These are phyloP conservation scores for Meta bourneti DNA, from an alignment of 2,888 invertebrate genomes.

Conservation along the genomic window DNA sequence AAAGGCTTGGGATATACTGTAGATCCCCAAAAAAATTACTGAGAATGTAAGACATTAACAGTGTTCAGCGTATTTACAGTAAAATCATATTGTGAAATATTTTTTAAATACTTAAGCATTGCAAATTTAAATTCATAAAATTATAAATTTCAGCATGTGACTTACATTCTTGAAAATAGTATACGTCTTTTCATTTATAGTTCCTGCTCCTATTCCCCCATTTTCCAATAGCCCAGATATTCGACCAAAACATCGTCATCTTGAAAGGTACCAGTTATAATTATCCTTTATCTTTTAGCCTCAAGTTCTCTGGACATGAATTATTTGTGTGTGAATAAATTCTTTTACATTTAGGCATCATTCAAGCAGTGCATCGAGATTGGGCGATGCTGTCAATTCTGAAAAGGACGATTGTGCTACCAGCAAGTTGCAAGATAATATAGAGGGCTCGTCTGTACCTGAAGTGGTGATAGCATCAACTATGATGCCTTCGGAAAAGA, in stretches of 20 bases:
- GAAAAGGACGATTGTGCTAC: constrained; percentile 46
- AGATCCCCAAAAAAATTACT: no score
- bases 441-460: constrained; percentile 69
- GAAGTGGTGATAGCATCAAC: constrained; percentile 71
- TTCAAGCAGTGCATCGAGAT: constrained; percentile 57
- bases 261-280: constrained; percentile 61
- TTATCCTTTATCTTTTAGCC: background rate
- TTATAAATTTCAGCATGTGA: no score
- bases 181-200: constrained; percentile 25
- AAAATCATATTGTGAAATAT: no score
- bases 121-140: no score
- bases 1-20: no score
- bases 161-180: background rate
- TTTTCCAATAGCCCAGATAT: constrained; percentile 75
- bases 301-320: no score
- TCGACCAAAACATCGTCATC: constrained; percentile 56
- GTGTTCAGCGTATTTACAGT: no score
- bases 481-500: constrained; percentile 68
- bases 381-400: constrained; percentile 17
- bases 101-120: no score
- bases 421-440: constrained; percentile 45
- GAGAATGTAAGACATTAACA: no score
- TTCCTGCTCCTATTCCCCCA: constrained; percentile 61
- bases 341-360: constrained; percentile 40
- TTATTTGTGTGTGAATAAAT: no score